Base-by-base conservation (phyloP, 1,140 invertebrate species). In the Chironomus striatipennis region DNA sequence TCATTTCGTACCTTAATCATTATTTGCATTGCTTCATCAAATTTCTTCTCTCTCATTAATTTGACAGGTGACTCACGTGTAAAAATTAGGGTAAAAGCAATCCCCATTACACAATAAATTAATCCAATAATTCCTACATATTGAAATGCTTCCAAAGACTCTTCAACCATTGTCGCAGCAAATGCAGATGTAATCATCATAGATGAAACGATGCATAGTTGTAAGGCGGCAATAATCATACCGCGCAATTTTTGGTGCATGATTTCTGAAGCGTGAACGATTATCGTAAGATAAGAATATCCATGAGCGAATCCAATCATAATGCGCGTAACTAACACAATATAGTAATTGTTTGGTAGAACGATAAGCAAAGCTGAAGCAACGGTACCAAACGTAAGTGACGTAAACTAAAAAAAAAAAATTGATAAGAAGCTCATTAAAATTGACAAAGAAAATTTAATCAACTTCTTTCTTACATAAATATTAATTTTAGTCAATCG, bases 321-420 rank as follows among this genome's bases (percentile, higher is more conserved):
- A 15, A 18, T 8, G 9, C 65, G 65, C 9, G 17, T 10, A 9
- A 70, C 18, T 9, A 18, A 10, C 7, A 70, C 20, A 7, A 70
- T 9, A 10, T 20, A 20, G 7, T 20, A 21, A 20, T 70, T 70
- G 20, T 21, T 70, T 7, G n/a, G 8, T 18, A 20, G 4, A 70
- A 70, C 9, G 17, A 70, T 70, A 21, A 70, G 65, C 17, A 70
- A 1, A 7, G n/a, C 65, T 18, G 17, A 20, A 9, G 17, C 65
- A 5, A 18, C 10, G 5, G 17, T 20, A 7, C 5, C 65, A 70
- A 70, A 70, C 20, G 18, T 70, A 18, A 21, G 6, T 10, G 65
- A 18, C n/a, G 17, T 70, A 17, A 70, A 70, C 65, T 70, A 70
- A 18, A 70, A n/a, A n/a, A n/a, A n/a, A n/a, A n/a, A n/a, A 70